phyloP scores from a whole-genome alignment of 2,888 invertebrate species.

The Diplolepis rosae region DNA sequence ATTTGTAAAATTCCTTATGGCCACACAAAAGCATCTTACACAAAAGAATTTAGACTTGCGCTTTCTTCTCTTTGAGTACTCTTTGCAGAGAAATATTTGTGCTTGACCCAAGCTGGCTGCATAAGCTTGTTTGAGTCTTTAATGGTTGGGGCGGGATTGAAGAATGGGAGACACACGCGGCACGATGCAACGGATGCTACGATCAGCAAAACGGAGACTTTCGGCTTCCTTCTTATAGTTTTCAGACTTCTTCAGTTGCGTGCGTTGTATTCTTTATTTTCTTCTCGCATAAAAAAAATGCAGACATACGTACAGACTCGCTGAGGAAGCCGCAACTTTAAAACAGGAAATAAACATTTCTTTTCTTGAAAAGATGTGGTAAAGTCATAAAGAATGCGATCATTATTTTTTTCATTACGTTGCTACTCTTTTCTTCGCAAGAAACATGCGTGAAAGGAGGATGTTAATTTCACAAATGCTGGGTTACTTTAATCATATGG shows the following conservation, averaged over 20 bases:
- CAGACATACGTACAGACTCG: background rate
- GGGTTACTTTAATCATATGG: background rate
- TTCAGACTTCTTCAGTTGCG: background rate
- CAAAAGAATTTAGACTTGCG: background rate
- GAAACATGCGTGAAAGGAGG: background rate
- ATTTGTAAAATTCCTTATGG: background rate
- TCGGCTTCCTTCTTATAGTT: background rate
- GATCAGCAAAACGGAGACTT: background rate
- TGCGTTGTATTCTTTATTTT: constrained; percentile 1
- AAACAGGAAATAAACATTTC: constrained; percentile 10
- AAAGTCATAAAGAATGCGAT: constrained; percentile 18
- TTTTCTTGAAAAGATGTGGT: constrained; percentile 3
- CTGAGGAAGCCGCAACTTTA: constrained; percentile 8
- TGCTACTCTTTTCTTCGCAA: constrained; percentile 11
- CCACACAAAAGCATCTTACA: background rate
- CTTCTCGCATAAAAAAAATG: background rate
- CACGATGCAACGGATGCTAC: background rate
- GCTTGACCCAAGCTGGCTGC: background rate
- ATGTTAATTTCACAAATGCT: background rate
- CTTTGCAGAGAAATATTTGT: background rate
- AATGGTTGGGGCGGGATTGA: background rate
- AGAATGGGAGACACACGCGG: background rate
- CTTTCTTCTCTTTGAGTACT: background rate
- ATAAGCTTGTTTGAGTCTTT: background rate
- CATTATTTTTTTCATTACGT: constrained; percentile 1